Base-by-base conservation (phyloP, 2,797 vertebrate species). In the Microctenopoma lineatum region DNA sequence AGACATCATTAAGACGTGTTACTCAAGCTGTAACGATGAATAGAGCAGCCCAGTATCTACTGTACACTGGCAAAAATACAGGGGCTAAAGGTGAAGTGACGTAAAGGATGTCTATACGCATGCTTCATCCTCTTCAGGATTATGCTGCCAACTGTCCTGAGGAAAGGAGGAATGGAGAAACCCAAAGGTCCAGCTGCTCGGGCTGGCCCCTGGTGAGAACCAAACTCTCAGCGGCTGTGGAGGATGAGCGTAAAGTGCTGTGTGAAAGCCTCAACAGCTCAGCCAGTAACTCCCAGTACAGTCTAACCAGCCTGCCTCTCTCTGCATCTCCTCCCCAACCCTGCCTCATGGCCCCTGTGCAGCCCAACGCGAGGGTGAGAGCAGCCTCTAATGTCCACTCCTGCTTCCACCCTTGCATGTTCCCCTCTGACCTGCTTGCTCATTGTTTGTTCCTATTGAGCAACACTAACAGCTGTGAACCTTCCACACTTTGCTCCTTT, bases 201-300 rank as follows among this genome's bases (percentile, higher is more conserved):
- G 59, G 38, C 42, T 53, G 54, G 64, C 45, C 2, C 21, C 45
- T 11, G 86, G 90, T 90, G 89, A 86, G 88, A 79, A 3, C 32
- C 66, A 67, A 34, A 14, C 34, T 44, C 54, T 32, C 21, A 1
- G n/a, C 5, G 15, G 16, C 2, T 2, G 12, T n/a, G 14, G 69
- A 80, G 53, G 91, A 93, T 14, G 84, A 89, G 82, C 71, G 68
- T 56, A 63, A 54, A 45, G 76, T 59, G 6, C 78, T 92, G 44
- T 89, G 79, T 25, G 66, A 87, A 53, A 92, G 89, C 83, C 71
- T 84, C 55, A 42, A 21, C 75, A 92, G 88, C 87, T 92, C 92
- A 14, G 71, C 88, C 81, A 90, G 74, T 82, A 93, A 90, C 87
- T 93, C 92, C 14, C 89, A 92, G 78, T 76, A 64, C 75, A 93